Conservation (phyloP, 2,113 vertebrate species). For the Tricholaema leucomelas region DNA sequence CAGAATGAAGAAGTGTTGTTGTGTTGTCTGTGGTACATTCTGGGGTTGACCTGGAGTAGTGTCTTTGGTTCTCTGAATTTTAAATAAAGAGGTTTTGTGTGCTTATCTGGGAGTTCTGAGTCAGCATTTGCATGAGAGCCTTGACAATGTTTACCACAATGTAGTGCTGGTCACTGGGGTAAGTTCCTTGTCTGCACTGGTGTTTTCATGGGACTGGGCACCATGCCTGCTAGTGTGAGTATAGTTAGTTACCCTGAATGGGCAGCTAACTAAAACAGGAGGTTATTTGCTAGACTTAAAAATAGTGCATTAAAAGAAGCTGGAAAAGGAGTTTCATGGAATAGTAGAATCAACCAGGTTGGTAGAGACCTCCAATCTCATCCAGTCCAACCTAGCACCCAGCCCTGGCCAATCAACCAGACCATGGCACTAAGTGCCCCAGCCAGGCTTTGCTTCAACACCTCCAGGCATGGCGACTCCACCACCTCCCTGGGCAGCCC, state of each 20-base stretch:
- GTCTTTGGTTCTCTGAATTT: not conserved
- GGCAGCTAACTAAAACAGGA: not conserved
- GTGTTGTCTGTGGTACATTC: not conserved
- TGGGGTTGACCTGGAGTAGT: not conserved
- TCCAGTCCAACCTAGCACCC: too few species aligned
- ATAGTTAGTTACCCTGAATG: not conserved
- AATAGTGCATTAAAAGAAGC: not conserved
- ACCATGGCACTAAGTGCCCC: too few species aligned
- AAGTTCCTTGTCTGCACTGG: not conserved
- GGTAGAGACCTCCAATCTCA: too few species aligned
- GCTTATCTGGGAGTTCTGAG: not conserved
- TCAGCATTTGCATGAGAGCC: not conserved
- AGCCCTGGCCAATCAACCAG: too few species aligned
- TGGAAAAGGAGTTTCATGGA: not conserved
- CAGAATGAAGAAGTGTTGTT: not conserved
- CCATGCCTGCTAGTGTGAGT: not conserved
- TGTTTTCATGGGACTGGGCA: not conserved
- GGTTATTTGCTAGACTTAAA: not conserved
- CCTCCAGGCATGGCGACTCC: too few species aligned
- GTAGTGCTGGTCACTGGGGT: not conserved
- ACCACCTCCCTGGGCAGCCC: too few species aligned
- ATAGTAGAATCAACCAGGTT: too few species aligned
- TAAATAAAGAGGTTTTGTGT: not conserved
- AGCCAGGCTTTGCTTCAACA: too few species aligned
- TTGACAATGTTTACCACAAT: not conserved